Evolutionary conservation across 2,888 invertebrate genomes (phyloP).

Genomic region (Aplocera efformata): DNA sequence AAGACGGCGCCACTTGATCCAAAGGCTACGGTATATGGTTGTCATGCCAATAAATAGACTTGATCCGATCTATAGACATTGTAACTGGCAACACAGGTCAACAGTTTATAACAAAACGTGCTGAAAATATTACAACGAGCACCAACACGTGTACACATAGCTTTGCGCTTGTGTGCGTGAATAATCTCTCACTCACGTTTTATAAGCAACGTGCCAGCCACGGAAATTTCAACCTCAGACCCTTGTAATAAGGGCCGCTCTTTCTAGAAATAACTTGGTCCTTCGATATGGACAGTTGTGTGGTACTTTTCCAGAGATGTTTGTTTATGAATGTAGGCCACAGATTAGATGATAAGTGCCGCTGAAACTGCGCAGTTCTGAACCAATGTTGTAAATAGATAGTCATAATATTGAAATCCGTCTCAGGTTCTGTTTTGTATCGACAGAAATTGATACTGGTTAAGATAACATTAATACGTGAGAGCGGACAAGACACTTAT

Average conservation of each 20-base stretch:
- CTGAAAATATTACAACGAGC: slow-evolving; percentile 10
- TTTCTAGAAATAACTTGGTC: slow-evolving; percentile 8
- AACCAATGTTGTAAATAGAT: too few relatives aligned
- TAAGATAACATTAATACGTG: too few relatives aligned
- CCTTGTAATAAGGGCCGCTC: background rate
- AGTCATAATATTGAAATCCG: too few relatives aligned
- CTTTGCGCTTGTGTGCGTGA: slow-evolving; percentile 7
- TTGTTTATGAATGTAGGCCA: slow-evolving; percentile 34
- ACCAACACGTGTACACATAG: background rate
- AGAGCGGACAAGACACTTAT: too few relatives aligned
- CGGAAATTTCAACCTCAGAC: background rate
- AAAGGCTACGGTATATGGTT: too few relatives aligned
- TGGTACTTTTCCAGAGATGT: slow-evolving; percentile 40
- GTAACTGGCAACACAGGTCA: too few relatives aligned
- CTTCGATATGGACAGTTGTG: slow-evolving; percentile 2
- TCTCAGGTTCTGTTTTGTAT: too few relatives aligned
- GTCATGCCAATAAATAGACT: background rate
- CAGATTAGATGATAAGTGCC: slow-evolving; percentile 1
- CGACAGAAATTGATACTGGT: too few relatives aligned
- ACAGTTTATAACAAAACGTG: too few relatives aligned
- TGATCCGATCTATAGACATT: background rate
- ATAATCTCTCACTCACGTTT: slow-evolving; percentile 5
- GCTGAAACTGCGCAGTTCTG: slow-evolving; percentile 38
- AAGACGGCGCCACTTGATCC: too few relatives aligned
- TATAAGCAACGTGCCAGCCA: slow-evolving; percentile 5